A percentile compares a stretch with the other conserved stretches of the same genome.
Evolutionary conservation across 2,113 vertebrate species (phyloP).

Genomic region (Petromus typicus): DNA sequence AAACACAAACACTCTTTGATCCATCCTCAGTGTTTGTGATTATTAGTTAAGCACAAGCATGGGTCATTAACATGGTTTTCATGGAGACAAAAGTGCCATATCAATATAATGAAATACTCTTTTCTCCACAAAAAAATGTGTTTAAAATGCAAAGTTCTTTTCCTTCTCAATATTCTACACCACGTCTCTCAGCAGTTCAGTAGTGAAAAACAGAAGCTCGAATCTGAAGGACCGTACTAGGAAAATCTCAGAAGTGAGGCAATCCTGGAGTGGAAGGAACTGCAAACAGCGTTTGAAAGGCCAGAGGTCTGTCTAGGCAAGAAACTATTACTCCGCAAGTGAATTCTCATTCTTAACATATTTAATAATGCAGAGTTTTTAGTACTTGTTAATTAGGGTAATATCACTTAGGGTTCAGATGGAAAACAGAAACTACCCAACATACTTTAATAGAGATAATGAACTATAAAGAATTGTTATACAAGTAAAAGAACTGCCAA

Average conservation of each 20-base stretch:
- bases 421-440: neutral
- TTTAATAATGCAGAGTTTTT: neutral
- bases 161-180: neutral
- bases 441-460: neutral
- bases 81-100: neutral
- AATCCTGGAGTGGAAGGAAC: neutral
- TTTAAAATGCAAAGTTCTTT: constrained; percentile 9
- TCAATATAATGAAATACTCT: constrained; percentile 27
- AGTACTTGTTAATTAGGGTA: neutral
- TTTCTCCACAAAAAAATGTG: constrained; percentile 20
- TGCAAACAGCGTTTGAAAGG: constrained; percentile 7
- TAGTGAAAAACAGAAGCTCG: neutral
- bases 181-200: neutral
- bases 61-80: neutral
- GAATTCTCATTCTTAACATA: constrained; percentile 13
- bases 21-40: neutral
- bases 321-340: constrained; percentile 14
- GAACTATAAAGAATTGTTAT: constrained; percentile 23
- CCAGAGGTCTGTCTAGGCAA: neutral
- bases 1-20: neutral
- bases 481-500: constrained; percentile 30
- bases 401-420: neutral
- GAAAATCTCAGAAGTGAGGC: neutral
- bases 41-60: neutral
- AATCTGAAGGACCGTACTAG: neutral